Evolutionary conservation across 2,113 vertebrate genomes (phyloP).

Genomic region (Chunga burmeisteri): DNA sequence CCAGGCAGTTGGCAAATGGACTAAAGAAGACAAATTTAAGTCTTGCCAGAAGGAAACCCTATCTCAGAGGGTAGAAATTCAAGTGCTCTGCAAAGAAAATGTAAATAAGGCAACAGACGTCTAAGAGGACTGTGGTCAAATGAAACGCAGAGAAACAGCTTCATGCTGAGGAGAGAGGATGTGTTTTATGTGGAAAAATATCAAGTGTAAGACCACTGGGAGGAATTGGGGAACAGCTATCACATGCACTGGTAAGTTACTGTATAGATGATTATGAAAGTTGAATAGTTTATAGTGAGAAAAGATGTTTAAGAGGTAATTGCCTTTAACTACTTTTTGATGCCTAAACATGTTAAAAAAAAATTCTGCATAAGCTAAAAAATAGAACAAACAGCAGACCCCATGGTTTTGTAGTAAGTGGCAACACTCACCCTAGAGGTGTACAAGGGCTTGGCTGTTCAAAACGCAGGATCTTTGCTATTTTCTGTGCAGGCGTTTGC

Average conservation of each 20-base stretch:
- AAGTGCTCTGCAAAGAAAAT: slow-evolving; percentile 2
- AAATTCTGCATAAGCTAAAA: neutral
- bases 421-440: neutral
- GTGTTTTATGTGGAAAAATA: neutral
- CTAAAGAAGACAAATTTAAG: slow-evolving; percentile 28
- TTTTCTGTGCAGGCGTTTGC: neutral
- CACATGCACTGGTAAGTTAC: neutral
- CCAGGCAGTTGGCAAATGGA: slow-evolving; percentile 24
- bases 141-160: neutral
- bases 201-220: neutral
- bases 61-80: neutral
- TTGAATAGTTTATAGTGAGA: neutral
- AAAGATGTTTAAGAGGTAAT: neutral
- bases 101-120: neutral
- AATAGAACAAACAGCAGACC: neutral
- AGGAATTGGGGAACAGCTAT: neutral
- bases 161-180: neutral
- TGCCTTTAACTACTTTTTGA: neutral
- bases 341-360: neutral
- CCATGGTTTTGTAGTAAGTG: neutral
- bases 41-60: slow-evolving; percentile 46
- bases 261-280: neutral
- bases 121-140: neutral
- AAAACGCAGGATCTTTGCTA: neutral
- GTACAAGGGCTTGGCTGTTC: neutral